Base-by-base conservation (phyloP, 2,797 vertebrate genomes). In the Galago senegalensis region DNA sequence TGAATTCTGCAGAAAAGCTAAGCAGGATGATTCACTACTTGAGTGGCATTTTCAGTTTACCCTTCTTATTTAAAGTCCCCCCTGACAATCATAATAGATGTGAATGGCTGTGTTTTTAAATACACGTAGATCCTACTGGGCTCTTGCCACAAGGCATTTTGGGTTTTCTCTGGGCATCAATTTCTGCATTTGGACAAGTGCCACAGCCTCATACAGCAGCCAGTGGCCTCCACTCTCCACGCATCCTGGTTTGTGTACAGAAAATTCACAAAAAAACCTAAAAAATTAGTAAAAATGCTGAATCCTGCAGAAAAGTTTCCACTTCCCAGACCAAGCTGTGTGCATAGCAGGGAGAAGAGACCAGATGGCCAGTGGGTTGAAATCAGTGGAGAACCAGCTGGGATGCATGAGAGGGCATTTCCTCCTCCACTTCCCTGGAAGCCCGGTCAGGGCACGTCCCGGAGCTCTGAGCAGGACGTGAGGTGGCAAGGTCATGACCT, bases 361-460 rank as follows among this genome's bases (percentile, higher is more conserved):
- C 82, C 94, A 97, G 94, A 96, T 96, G 97, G 89, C 80, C 8
- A 2, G 58, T n/a, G 90, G 96, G 96, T 80, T 89, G 95, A 37
- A 95, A 76, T 89, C 95, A 58, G 81, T 0, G 1, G 70, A 34
- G 87, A 90, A 53, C 91, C 43, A 92, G 95, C 87, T 91, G 14
- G 79, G 67, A 58, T 3, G 60, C 34, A 18, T 2, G 49, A 29
- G 88, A 82, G 53, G 94, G 95, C 92, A 89, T 89, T 91, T 46
- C 85, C 92, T 96, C 65, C 43, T 69, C 72, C 25, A 16, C 0
- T 88, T 97, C 67, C 92, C 25, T 29, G 81, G 70, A 61, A 96
- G 73, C 95, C 21, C 60, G 5, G 34, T 49, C 65, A 31, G 83
- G 43, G 95, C 69, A 72, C 21, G 25, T 83, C 81, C 0, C 0